Conservation (phyloP, 2,113 vertebrate species). For the Naja naja region DNA sequence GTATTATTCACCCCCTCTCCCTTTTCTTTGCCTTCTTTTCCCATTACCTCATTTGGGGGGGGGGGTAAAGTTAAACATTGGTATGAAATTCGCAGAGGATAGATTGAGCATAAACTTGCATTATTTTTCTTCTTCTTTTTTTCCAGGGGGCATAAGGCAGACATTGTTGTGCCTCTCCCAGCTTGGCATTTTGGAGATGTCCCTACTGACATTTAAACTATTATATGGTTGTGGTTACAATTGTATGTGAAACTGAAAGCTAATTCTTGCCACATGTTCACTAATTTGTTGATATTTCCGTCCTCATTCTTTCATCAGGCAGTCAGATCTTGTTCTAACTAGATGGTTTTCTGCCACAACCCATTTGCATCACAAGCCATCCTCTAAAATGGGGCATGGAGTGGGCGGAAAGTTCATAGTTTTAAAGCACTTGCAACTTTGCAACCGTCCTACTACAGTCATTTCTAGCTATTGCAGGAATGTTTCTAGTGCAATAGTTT, state of each 20-base stretch:
- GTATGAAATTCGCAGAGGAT: conserved; percentile 47
- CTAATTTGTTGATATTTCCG: conserved; percentile 35
- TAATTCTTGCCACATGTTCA: conserved; percentile 35
- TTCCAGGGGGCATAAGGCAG: conserved; percentile 41
- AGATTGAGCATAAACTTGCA: conserved; percentile 49
- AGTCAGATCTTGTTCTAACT: not conserved
- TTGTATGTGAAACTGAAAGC: conserved; percentile 26
- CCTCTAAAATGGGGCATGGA: not conserved
- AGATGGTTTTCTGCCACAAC: conserved; percentile 22
- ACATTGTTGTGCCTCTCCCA: conserved; percentile 35
- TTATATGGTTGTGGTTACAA: conserved; percentile 48
- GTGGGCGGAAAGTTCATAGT: conserved; percentile 9
- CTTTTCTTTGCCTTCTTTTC: not conserved
- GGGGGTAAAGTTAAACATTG: conserved; percentile 42
- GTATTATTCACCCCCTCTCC: not conserved
- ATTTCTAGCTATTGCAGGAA: not conserved
- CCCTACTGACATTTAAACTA: conserved; percentile 55
- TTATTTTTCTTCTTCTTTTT: conserved; percentile 10
- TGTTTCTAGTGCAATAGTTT: not conserved
- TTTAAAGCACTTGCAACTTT: not conserved
- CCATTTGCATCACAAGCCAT: conserved; percentile 11
- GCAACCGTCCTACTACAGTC: not conserved
- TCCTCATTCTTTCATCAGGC: not conserved
- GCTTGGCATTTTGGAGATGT: conserved; percentile 42
- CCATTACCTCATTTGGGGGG: not conserved